phyloP scores from a whole-genome alignment of 2,113 vertebrate species.

The Solenodon paradoxus region DNA sequence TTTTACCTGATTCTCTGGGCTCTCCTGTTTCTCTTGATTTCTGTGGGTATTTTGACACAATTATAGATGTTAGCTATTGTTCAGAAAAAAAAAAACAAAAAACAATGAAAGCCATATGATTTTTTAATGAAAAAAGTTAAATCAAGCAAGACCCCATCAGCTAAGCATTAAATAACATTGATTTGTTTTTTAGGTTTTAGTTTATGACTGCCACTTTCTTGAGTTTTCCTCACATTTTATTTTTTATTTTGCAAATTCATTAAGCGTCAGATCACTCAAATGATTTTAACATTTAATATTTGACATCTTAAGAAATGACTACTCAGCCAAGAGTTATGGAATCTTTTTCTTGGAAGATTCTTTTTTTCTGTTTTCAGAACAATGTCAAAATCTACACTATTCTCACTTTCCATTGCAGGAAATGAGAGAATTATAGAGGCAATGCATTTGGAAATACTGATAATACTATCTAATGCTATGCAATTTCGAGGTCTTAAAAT shows the following conservation, averaged over 20 bases:
- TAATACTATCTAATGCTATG: not conserved
- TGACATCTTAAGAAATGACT: not conserved
- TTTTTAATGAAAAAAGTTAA: conserved; percentile 69
- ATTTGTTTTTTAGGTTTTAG: conserved; percentile 48
- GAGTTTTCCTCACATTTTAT: not conserved
- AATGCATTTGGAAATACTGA: not conserved
- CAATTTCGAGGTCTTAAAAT: conserved; percentile 29
- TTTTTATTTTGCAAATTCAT: conserved; percentile 18
- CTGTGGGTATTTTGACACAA: conserved; percentile 27
- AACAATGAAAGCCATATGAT: conserved; percentile 38
- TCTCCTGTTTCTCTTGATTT: conserved; percentile 33
- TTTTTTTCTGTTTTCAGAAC: conserved; percentile 14
- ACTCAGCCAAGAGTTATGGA: not conserved
- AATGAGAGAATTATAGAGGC: conserved; percentile 1
- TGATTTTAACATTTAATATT: conserved; percentile 43
- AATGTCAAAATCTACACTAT: not conserved
- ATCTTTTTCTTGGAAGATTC: not conserved
- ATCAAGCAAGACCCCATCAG: conserved; percentile 54
- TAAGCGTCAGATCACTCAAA: not conserved
- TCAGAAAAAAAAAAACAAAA: conserved; percentile 41
- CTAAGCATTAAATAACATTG: conserved; percentile 48
- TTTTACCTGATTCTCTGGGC: not conserved
- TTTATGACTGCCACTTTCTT: conserved; percentile 26
- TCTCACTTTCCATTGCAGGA: not conserved
- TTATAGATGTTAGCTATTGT: conserved; percentile 56